Percentiles rank a stretch among this genome's conserved stretches.
These are phyloP conservation scores for Orchestes rusci DNA, from an alignment of 2,888 invertebrate genomes.

Conservation along the genomic window DNA sequence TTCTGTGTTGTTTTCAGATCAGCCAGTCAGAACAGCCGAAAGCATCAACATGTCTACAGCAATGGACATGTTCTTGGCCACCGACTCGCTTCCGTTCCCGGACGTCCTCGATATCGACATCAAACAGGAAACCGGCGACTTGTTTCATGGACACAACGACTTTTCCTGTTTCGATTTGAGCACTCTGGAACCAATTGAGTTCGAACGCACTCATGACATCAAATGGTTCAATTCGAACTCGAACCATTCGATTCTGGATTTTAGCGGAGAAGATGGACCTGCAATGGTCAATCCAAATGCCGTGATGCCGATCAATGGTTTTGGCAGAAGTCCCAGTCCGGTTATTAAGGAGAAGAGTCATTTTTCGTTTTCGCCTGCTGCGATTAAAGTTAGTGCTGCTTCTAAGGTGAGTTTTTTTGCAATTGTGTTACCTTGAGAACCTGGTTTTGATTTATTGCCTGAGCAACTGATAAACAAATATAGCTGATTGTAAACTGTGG, in stretches of 20 bases:
- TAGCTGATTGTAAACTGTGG: no score
- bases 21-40: slow-evolving; percentile 6
- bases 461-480: no score
- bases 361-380: slow-evolving; percentile 63
- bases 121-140: slow-evolving; percentile 75
- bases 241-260: slow-evolving; percentile 58
- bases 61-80: slow-evolving; percentile 50
- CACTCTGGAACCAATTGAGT: slow-evolving; percentile 58
- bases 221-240: slow-evolving; percentile 49
- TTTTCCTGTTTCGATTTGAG: slow-evolving; percentile 56
- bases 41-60: slow-evolving; percentile 36
- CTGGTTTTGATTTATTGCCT: no score
- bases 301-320: slow-evolving; percentile 63
- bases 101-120: slow-evolving; percentile 89
- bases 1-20: slow-evolving; percentile 10
- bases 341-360: slow-evolving; percentile 63
- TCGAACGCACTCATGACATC: slow-evolving; percentile 58
- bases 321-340: slow-evolving; percentile 47
- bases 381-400: slow-evolving; percentile 58
- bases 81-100: slow-evolving; percentile 63
- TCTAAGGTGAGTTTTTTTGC: slow-evolving; percentile 41
- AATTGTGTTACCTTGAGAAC: no score
- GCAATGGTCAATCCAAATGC: slow-evolving; percentile 82
- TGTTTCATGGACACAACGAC: slow-evolving; percentile 65
- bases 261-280: slow-evolving; percentile 59